A percentile compares a stretch with the other conserved stretches of the same genome.
Evolutionary conservation across 1,140 invertebrate genomes (phyloP).

Genomic region (Aplysia californica): DNA sequence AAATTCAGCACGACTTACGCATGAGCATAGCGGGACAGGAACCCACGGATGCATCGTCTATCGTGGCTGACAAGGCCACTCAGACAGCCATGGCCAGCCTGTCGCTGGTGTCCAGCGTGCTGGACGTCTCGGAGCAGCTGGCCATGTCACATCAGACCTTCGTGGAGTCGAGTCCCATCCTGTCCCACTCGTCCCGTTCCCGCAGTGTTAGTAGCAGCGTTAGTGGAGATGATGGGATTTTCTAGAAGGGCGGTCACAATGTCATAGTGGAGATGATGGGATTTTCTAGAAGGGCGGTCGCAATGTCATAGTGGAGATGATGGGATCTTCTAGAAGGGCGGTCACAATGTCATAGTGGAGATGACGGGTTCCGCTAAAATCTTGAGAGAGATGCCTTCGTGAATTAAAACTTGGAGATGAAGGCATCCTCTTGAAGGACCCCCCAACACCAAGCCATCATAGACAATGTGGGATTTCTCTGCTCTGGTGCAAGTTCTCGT

Average conservation of each 20-base stretch:
- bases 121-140: slow-evolving; percentile 39
- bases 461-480: too few species aligned
- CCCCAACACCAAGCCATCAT: too few species aligned
- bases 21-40: slow-evolving; percentile 16
- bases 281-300: neutral
- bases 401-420: too few species aligned
- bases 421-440: too few species aligned
- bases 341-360: neutral
- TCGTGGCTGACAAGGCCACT: neutral
- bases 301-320: neutral
- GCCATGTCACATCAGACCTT: slow-evolving; percentile 39
- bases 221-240: slow-evolving; percentile 4
- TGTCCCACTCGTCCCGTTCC: slow-evolving; percentile 4
- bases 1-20: slow-evolving; percentile 22
- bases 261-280: neutral
- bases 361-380: neutral
- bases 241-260: neutral
- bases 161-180: slow-evolving; percentile 15
- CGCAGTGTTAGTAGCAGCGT: slow-evolving; percentile 25
- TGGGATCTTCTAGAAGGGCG: neutral
- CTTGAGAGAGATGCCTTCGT: neutral
- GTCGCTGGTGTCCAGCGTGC: slow-evolving; percentile 18
- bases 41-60: neutral
- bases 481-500: too few species aligned
- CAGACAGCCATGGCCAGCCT: slow-evolving; percentile 13